Percentiles rank a stretch among this genome's conserved stretches.
phyloP scores from a whole-genome alignment of 1,140 invertebrate genomes.

The Drosophila mayri region DNA sequence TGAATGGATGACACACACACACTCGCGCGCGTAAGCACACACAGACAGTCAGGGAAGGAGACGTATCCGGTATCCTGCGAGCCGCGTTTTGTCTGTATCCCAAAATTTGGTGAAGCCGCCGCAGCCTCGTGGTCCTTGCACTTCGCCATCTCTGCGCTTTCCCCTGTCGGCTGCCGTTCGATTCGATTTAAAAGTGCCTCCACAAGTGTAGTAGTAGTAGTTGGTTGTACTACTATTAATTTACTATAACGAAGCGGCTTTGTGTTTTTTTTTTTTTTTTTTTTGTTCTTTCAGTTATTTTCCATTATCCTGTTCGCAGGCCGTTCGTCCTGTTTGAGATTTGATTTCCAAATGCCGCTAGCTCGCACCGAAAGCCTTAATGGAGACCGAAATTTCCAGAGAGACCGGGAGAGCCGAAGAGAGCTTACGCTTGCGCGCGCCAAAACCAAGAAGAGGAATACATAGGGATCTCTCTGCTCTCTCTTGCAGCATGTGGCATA shows the following conservation, averaged over 20 bases:
- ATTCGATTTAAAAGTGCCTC: constrained; percentile 30
- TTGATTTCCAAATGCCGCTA: constrained; percentile 58
- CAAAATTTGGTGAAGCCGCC: constrained; percentile 42
- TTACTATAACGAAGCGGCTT: constrained; percentile 33
- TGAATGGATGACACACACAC: constrained; percentile 45
- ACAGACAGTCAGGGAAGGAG: constrained; percentile 27
- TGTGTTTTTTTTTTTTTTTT: constrained; percentile 1
- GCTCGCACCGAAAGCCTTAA: constrained; percentile 32
- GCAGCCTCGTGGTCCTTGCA: constrained; percentile 49
- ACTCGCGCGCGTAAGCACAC: constrained; percentile 29
- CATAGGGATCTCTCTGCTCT: constrained; percentile 20
- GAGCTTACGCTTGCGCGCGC: constrained; percentile 74
- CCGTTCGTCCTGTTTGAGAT: constrained; percentile 68
- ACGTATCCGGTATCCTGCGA: constrained; percentile 59
- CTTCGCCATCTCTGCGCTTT: neutral
- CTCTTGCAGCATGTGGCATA: constrained; percentile 58
- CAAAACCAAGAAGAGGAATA: constrained; percentile 55
- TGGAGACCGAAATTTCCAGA: constrained; percentile 58
- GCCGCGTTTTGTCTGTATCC: constrained; percentile 59
- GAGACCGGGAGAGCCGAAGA: constrained; percentile 42
- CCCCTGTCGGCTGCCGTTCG: neutral
- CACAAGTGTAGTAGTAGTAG: constrained; percentile 49
- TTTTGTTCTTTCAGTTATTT: constrained; percentile 2
- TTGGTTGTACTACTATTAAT: constrained; percentile 32
- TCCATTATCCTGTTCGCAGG: constrained; percentile 37